Evolutionary conservation across 2,113 vertebrate genomes (phyloP), one percentile per base, ranked within the genome.

Genomic region (Thalassarche chlororhynchos): DNA sequence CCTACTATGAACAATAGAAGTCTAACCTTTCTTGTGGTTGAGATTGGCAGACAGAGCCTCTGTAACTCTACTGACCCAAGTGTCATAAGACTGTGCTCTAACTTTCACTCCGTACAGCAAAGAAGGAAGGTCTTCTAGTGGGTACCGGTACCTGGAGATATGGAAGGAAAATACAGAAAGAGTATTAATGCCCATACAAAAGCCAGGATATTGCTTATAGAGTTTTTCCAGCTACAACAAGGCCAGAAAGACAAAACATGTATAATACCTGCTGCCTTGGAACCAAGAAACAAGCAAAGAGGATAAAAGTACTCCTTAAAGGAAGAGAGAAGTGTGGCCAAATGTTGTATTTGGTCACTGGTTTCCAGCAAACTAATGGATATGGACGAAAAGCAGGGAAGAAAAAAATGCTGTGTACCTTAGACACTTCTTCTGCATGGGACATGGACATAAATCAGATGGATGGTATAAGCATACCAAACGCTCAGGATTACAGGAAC

Each of bases 61-160:
- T 6, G 98, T 99, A 87, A 99, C 99, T 94, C 99, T 98, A 95
- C 98, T 99, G 84, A 99, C 99, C 99, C 99, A 99, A 10, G 99
- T 99, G 96, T 99, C 99, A 2, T 99, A 99, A 40, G 99, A 99
- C 96, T 99, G 99, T 13, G 99, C 99, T 81, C 99, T 98, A 31
- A 99, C 98, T 98, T 99, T 99, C 65, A 99, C 99, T 32, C 99
- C 99, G 1, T 99, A 99, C 25, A 99, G 97, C 98, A 99, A 98
- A 82, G 99, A 98, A 25, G 99, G 99, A 92, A 99, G 99, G 83
- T 99, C 99, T 82, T 99, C 99, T 70, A 99, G 96, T 12, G 99
- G 99, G 29, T 99, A 99, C 34, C 99, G 98, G 95, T 99, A 99
- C 94, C 99, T 99, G 96, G 34, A 95, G 32, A 87, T 17, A 60